Conservation (phyloP, 2,797 vertebrate genomes). For the Vespertilio murinus region DNA sequence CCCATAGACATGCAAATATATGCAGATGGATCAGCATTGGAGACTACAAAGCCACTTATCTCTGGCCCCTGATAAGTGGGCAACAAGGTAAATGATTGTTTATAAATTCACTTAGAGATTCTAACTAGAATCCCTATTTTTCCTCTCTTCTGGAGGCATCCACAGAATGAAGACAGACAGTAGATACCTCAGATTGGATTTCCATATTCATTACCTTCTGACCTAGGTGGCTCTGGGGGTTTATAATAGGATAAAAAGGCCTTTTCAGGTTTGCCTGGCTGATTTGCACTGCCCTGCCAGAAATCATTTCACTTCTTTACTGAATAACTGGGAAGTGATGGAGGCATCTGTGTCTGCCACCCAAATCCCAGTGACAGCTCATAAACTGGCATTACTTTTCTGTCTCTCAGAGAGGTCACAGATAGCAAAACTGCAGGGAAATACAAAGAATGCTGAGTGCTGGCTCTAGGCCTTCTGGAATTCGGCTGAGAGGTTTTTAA, state of each 20-base stretch:
- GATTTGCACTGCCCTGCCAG: neutral
- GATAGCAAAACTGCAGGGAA: neutral
- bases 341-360: conserved; percentile 51
- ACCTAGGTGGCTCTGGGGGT: neutral
- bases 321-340: conserved; percentile 1
- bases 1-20: conserved; percentile 70
- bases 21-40: conserved; percentile 33
- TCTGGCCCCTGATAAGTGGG: conserved; percentile 35
- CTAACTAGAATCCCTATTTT: neutral
- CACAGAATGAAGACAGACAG: neutral
- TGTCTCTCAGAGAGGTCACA: neutral
- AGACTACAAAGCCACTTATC: conserved; percentile 53
- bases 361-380: conserved; percentile 24
- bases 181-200: neutral
- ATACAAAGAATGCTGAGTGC: neutral
- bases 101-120: conserved; percentile 58
- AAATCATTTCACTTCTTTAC: neutral
- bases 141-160: neutral
- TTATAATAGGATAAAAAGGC: conserved; percentile 3
- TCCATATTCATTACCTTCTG: conserved; percentile 37
- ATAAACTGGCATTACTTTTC: neutral
- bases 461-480: neutral
- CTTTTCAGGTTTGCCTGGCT: neutral
- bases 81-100: conserved; percentile 59
- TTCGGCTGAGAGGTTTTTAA: neutral